These are phyloP conservation scores for Sceloporus tristichus DNA, from an alignment of 2,113 vertebrate genomes.

Conservation along the genomic window DNA sequence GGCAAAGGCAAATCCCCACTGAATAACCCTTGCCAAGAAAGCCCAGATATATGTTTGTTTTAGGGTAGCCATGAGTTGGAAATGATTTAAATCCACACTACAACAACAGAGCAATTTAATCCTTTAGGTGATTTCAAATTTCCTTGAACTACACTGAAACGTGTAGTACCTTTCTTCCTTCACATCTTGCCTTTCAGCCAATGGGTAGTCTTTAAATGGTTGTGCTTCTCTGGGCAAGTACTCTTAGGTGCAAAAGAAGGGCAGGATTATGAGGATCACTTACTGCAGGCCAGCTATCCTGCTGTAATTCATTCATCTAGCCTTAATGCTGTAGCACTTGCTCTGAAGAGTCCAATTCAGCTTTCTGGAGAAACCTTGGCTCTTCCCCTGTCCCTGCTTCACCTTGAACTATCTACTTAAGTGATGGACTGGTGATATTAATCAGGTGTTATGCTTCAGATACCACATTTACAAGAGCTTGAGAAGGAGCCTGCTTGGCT, in stretches of 20 bases:
- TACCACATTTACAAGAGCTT: conserved; percentile 68
- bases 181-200: conserved; percentile 62
- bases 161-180: conserved; percentile 58
- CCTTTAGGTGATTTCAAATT: conserved; percentile 55
- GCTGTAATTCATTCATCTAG: conserved; percentile 53
- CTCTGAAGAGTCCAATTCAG: conserved; percentile 4
- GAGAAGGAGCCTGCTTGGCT: conserved; percentile 37
- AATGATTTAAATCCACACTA: too few relatives aligned
- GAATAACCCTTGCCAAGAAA: too few relatives aligned
- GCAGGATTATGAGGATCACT: conserved; percentile 53
- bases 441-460: conserved; percentile 66
- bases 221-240: conserved; percentile 58
- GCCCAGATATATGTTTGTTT: too few relatives aligned
- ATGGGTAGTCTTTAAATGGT: conserved; percentile 44
- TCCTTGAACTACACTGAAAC: conserved; percentile 65
- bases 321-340: conserved; percentile 25
- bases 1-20: too few relatives aligned
- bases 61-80: too few relatives aligned
- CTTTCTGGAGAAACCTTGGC: conserved; percentile 57
- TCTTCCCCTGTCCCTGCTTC: conserved; percentile 36
- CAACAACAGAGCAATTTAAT: conserved; percentile 12
- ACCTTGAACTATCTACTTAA: conserved; percentile 63
- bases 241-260: conserved; percentile 60
- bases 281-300: conserved; percentile 59
- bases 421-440: conserved; percentile 63